A percentile compares a stretch with the other conserved stretches of the same genome.
phyloP scores from a whole-genome alignment of 2,888 invertebrate species.

The Camptogramma bilineatum region DNA sequence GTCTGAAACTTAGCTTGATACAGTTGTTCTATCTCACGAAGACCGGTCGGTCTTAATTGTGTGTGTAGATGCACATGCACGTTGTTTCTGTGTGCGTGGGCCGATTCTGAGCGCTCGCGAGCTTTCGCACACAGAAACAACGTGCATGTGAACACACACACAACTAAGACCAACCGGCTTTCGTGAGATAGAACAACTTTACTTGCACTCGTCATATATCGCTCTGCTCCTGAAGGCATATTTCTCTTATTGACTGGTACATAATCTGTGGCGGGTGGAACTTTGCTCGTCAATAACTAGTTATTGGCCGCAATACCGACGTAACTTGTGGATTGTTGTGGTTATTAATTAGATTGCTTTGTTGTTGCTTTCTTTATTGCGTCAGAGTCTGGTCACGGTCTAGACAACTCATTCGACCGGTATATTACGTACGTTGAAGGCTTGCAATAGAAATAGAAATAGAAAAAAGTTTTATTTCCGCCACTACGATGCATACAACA shows the following conservation, averaged over 20 bases:
- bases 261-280: constrained; percentile 21
- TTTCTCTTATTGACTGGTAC: not conserved
- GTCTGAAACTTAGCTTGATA: not conserved
- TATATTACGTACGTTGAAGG: not conserved
- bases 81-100: no score
- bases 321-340: constrained; percentile 30
- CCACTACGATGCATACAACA: no score
- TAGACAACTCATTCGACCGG: not conserved
- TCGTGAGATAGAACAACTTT: no score
- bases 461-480: no score
- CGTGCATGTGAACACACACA: no score
- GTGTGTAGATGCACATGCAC: no score
- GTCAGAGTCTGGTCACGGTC: not conserved
- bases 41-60: no score
- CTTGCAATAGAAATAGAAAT: not conserved
- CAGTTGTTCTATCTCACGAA: no score
- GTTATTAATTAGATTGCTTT: constrained; percentile 26
- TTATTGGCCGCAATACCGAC: constrained; percentile 23
- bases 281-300: constrained; percentile 35
- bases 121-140: no score
- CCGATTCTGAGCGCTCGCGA: no score
- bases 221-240: not conserved
- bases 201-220: not conserved
- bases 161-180: no score
- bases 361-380: constrained; percentile 16